Base-by-base conservation (phyloP, 53 echinoderm and acorn worm species). In the Temnopleurus reevesii region DNA sequence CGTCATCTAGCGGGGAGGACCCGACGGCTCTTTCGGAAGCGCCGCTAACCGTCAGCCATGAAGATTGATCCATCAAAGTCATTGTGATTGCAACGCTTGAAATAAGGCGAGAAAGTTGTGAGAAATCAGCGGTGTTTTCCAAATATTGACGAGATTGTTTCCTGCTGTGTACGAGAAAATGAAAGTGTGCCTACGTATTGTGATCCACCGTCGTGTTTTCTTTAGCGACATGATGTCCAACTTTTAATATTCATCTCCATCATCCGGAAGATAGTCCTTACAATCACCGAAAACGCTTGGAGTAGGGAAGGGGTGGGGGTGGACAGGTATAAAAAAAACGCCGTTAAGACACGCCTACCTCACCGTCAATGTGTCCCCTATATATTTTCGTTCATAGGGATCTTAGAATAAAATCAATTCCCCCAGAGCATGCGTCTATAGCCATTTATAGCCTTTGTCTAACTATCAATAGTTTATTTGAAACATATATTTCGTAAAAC, bases 1-100 rank as follows among this genome's bases (percentile, higher is more conserved):
- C 79, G 79, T 29, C 79, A 77, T 34, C 79, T 25, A 49, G 13
- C 24, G 21, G n/a, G 59, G 81, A 54, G 55, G 54, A 82, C 85
- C 85, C 85, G 23, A 46, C 33, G 85, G 85, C 45, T 46, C 35
- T 85, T 24, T 85, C 85, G 85, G 85, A 85, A 85, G 29, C 85
- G 85, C 85, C 85, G 23, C 59, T 36, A 85, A 85, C 59, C 36
- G 35, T 33, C 25, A 26, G 23, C 24, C 38, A 41, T 43, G 59
- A 26, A 59, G 60, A 85, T 34, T 12, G 60, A 85, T 85, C 85
- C 38, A 85, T 85, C 85, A 85, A 85, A 85, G 85, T 85, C 85
- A 85, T 12, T 1, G 1, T 45, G 83, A 56, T 82, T 55, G 33
- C 85, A 38, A 28, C 29, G 41, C 36, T 4, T 28, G 59, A 60